phyloP scores from a whole-genome alignment of 2,797 vertebrate genomes.

The Falco cherrug region DNA sequence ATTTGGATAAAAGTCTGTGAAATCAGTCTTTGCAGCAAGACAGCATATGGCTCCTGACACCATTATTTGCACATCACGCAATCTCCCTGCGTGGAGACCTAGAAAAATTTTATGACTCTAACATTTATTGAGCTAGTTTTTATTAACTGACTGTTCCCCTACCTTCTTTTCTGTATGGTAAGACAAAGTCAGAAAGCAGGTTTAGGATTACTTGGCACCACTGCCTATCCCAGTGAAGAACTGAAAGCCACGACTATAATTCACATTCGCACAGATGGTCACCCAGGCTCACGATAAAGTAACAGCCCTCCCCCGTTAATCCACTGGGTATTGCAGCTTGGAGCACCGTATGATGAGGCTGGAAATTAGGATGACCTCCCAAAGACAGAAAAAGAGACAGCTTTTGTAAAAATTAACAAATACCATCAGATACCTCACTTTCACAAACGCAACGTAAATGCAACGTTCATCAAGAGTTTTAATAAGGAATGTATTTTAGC shows the following conservation, averaged over 20 bases:
- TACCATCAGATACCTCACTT: neutral
- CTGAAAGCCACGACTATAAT: neutral
- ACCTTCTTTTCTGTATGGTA: neutral
- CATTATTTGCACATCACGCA: neutral
- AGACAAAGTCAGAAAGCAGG: neutral
- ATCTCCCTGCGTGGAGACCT: accelerated
- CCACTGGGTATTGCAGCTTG: neutral
- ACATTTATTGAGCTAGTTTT: neutral
- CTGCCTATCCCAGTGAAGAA: neutral
- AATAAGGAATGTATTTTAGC: conserved; percentile 17
- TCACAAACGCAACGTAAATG: neutral
- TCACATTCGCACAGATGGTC: neutral
- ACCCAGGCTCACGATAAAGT: neutral
- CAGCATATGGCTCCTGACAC: neutral
- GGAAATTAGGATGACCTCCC: neutral
- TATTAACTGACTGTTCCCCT: neutral
- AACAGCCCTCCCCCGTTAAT: neutral
- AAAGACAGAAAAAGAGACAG: neutral
- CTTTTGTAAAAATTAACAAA: conserved; percentile 2
- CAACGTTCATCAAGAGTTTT: neutral
- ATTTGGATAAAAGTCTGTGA: neutral
- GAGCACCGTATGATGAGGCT: neutral
- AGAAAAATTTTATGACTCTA: neutral
- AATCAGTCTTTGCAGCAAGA: neutral
- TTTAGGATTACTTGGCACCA: neutral